Evolutionary conservation across 2,888 invertebrate species (phyloP).

Genomic region (Uloborus plumipes): DNA sequence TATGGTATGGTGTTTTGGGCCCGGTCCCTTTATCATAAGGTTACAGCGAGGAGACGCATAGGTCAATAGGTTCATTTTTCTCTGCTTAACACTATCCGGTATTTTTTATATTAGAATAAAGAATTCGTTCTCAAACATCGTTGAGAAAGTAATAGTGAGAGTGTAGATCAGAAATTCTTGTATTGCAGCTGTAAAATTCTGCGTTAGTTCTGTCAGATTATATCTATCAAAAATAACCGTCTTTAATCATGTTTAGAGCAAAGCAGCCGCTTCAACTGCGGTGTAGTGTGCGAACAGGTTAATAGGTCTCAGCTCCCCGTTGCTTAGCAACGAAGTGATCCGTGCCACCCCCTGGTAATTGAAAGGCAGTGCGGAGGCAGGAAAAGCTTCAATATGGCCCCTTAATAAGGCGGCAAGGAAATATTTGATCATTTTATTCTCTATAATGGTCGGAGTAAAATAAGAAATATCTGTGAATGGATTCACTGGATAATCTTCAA

Average conservation of each 20-base stretch:
- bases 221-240: neutral
- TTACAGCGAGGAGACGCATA: too few species aligned
- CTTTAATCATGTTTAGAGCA: constrained; percentile 37
- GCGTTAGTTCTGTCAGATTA: neutral
- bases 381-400: constrained; percentile 33
- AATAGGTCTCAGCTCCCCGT: constrained; percentile 43
- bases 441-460: constrained; percentile 6
- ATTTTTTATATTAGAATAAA: too few species aligned
- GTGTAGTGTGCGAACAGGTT: constrained; percentile 39
- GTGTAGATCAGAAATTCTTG: too few species aligned
- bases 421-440: constrained; percentile 41
- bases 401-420: constrained; percentile 40
- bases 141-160: too few species aligned
- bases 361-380: constrained; percentile 35
- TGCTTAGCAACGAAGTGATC: constrained; percentile 52
- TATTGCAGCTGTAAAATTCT: neutral
- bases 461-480: constrained; percentile 6
- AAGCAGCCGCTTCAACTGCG: constrained; percentile 40
- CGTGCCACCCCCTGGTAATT: constrained; percentile 41
- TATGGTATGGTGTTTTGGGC: too few species aligned
- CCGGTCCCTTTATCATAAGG: too few species aligned
- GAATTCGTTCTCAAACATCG: too few species aligned
- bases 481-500: constrained; percentile 1
- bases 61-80: too few species aligned
- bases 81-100: too few species aligned